These are phyloP conservation scores for Menidia menidia DNA, from an alignment of 2,797 vertebrate species.

Conservation along the genomic window DNA sequence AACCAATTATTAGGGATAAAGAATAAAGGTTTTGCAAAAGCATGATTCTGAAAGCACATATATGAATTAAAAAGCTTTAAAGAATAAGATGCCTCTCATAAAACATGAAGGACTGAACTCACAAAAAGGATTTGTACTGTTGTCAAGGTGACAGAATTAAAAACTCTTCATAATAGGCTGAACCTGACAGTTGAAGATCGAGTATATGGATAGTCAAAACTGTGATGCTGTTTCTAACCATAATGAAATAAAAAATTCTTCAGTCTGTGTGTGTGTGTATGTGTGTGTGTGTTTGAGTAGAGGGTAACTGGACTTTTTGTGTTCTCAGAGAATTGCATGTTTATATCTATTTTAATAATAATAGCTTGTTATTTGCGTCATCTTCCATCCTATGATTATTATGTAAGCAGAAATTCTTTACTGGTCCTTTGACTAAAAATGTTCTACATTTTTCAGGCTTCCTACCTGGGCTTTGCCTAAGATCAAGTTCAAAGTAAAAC, in stretches of 20 bases:
- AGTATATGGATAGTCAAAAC: background rate
- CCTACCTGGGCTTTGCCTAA: background rate
- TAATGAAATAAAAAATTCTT: constrained; percentile 1
- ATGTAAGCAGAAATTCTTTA: background rate
- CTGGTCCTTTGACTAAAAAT: constrained; percentile 8
- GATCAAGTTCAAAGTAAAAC: constrained; percentile 19
- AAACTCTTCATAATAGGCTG: background rate
- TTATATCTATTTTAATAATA: background rate
- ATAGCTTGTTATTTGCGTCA: background rate
- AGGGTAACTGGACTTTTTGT: too few relatives aligned
- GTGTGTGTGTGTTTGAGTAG: too few relatives aligned
- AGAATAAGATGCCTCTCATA: background rate
- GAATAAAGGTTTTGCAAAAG: background rate
- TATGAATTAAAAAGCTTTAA: background rate
- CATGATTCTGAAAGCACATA: constrained; percentile 1
- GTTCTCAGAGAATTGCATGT: background rate
- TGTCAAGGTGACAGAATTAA: too few relatives aligned
- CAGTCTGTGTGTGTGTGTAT: background rate
- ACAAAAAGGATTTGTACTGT: background rate
- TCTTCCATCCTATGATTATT: background rate
- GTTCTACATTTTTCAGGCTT: background rate
- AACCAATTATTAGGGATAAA: constrained; percentile 5
- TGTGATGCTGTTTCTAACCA: background rate
- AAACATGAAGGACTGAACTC: constrained; percentile 14
- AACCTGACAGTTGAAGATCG: background rate